Evolutionary conservation across 2,797 vertebrate genomes (phyloP), one percentile per base, ranked within the genome.

Genomic region (Denticeps clupeoides): DNA sequence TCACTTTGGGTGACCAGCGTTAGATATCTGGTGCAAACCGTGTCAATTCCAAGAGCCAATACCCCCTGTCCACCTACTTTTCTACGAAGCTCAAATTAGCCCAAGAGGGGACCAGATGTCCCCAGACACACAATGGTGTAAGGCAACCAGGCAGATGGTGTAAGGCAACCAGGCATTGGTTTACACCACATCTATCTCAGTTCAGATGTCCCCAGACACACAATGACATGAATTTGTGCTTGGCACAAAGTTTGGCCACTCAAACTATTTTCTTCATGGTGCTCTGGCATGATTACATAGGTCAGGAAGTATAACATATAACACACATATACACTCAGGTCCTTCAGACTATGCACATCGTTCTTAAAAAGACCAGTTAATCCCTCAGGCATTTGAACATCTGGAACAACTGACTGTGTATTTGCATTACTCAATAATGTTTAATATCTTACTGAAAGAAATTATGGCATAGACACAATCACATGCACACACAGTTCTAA

Each of bases 41-140:
- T 52, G 49, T 58, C 38, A 60, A 47, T 42, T 60, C 26, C 32
- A 41, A 45, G 31, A 52, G 25, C 49, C 19, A 29, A 41, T 37
- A 51, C 33, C 10, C 11, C 28, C n/a, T n/a, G 29, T 29, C 4
- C 2, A 12, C 11, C 11, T 10, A 32, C 32, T 35, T 38, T 42
- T 31, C 25, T 45, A 45, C 60, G 54, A 37, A 46, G 56, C 51
- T 53, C 3, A 37, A 56, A 64, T 59, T 49, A 49, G 15, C 27
- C 51, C 57, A 46, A 50, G 32, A n/a, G 55, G 47, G 57, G 55
- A 37, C 24, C 26, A 45, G 60, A 51, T 53, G 38, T n/a, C n/a
- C n/a, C n/a, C n/a, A 37, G 58, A 51, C 65, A 68, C n/a, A n/a
- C n/a, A 62, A 68, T 65, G 65, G 62, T 53, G 51, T 28, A 23